Evolutionary conservation across 2,113 vertebrate genomes (phyloP).

Genomic region (Elaphurus davidianus): DNA sequence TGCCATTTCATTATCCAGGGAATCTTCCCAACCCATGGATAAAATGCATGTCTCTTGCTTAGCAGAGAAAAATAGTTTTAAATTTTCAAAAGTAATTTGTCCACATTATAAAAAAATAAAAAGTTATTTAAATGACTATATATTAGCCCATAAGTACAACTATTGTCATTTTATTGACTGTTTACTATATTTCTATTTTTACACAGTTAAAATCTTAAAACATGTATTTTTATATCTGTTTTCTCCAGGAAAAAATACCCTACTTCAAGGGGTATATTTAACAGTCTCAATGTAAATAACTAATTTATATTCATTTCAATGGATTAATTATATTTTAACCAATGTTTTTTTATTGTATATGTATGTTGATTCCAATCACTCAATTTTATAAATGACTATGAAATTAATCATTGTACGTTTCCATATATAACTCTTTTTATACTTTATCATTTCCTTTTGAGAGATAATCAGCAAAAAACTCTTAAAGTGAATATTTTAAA

Average conservation of each 20-base stretch:
- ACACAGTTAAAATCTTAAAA: background rate
- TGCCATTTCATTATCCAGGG: background rate
- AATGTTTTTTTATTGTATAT: background rate
- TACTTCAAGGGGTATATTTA: background rate
- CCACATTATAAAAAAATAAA: background rate
- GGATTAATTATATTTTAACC: background rate
- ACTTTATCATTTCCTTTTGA: background rate
- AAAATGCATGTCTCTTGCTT: accelerated
- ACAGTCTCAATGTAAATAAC: background rate
- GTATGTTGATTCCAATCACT: background rate
- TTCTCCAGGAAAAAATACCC: background rate
- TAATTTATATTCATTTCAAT: background rate
- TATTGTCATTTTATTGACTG: background rate
- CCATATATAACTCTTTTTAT: background rate
- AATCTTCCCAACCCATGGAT: background rate
- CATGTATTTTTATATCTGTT: background rate
- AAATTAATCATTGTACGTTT: background rate
- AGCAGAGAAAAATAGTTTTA: background rate
- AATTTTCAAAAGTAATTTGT: background rate
- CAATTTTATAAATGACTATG: background rate
- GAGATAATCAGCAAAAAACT: background rate
- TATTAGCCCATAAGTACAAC: background rate
- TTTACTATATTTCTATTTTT: background rate
- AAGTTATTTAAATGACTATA: background rate
- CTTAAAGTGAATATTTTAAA: background rate